These are phyloP conservation scores for Heliconius cydno DNA, from an alignment of 2,888 invertebrate species.

Conservation along the genomic window DNA sequence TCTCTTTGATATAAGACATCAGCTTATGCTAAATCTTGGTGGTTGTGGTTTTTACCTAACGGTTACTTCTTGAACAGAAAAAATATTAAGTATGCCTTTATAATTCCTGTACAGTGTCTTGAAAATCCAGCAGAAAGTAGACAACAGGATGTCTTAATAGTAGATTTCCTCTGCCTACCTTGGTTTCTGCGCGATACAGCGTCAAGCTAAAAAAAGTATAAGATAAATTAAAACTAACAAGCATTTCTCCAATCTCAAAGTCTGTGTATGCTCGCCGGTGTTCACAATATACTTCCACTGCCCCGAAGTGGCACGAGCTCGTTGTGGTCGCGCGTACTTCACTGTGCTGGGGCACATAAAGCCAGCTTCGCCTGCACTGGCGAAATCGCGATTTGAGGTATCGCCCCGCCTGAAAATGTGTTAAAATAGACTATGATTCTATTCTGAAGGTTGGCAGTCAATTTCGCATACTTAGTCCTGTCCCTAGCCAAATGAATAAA, in stretches of 20 bases:
- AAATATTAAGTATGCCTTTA: too few relatives aligned
- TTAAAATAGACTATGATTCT: background rate
- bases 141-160: too few relatives aligned
- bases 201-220: too few relatives aligned
- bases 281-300: conserved; percentile 94
- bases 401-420: conserved; percentile 83
- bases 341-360: conserved; percentile 92
- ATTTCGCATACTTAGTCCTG: background rate
- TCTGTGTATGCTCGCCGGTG: conserved; percentile 92
- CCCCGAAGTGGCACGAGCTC: conserved; percentile 90
- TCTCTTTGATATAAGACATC: too few relatives aligned
- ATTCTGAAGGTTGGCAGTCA: too few relatives aligned
- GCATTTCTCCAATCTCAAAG: conserved; percentile 91
- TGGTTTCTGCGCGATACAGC: too few relatives aligned
- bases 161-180: too few relatives aligned
- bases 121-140: too few relatives aligned
- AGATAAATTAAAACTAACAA: conserved; percentile 79
- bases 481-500: background rate
- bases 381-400: conserved; percentile 79
- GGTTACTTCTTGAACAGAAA: too few relatives aligned
- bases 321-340: conserved; percentile 90
- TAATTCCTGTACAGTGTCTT: too few relatives aligned
- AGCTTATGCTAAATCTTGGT: too few relatives aligned
- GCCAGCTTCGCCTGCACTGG: conserved; percentile 84
- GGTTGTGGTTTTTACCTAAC: too few relatives aligned